A percentile compares a stretch with the other conserved stretches of the same genome.
phyloP scores from a whole-genome alignment of 2,113 vertebrate genomes.

The Antechinus flavipes region DNA sequence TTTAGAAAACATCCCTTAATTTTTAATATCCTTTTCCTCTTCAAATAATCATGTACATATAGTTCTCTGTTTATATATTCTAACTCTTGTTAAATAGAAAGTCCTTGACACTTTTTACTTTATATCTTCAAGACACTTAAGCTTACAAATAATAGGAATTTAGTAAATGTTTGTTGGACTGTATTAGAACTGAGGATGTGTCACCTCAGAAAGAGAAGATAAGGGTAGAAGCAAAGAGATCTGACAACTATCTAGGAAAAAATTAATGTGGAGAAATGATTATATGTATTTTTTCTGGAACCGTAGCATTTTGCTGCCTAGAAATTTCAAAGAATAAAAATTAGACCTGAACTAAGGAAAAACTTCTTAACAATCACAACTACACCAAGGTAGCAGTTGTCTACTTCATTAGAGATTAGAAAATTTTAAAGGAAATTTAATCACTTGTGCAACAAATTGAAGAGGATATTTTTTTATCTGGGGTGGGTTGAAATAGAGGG shows the following conservation, averaged over 20 bases:
- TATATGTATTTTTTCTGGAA: not conserved
- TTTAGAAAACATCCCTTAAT: not conserved
- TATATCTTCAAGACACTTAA: not conserved
- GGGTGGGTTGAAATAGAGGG: not conserved
- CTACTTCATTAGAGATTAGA: not conserved
- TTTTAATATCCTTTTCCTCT: not conserved
- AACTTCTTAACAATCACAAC: not conserved
- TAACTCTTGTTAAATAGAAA: not conserved
- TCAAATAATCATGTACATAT: not conserved
- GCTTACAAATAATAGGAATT: not conserved
- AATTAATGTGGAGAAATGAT: not conserved
- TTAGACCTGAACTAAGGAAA: not conserved
- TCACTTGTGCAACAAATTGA: not conserved
- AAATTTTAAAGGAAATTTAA: not conserved
- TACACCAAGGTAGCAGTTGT: not conserved
- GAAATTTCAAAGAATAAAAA: not conserved
- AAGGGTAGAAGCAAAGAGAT: not conserved
- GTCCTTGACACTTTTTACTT: not conserved
- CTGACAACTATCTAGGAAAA: not conserved
- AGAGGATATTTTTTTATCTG: not conserved
- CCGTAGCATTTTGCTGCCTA: not conserved
- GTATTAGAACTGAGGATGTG: not conserved
- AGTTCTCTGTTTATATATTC: not conserved
- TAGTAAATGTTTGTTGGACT: not conserved
- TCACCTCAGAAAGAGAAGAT: not conserved